Evolutionary conservation across 92 coral and sea anemone species (phyloP).

Genomic region (Phenganax marumi): DNA sequence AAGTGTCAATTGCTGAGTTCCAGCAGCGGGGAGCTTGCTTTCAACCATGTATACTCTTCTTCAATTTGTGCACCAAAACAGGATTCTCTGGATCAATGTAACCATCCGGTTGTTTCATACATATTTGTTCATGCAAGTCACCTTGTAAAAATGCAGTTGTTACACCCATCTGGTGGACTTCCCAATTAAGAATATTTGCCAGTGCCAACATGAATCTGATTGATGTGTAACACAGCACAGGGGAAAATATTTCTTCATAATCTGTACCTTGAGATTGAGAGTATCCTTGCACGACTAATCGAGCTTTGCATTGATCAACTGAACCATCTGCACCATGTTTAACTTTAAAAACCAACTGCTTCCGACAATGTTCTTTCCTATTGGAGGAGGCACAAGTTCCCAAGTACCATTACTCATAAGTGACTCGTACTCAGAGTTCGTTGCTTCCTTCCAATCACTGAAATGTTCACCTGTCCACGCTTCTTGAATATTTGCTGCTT

Average conservation of each 20-base stretch:
- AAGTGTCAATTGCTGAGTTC: neutral
- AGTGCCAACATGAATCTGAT: conserved; percentile 24
- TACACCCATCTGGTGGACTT: conserved; percentile 32
- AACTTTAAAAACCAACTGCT: neutral
- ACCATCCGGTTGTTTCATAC: conserved; percentile 30
- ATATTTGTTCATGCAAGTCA: conserved; percentile 19
- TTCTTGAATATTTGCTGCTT: conserved; percentile 20
- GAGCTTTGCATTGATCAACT: neutral
- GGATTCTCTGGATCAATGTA: conserved; percentile 11
- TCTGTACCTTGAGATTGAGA: neutral
- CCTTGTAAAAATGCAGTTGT: conserved; percentile 30
- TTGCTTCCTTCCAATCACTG: conserved; percentile 20
- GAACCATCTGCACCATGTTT: conserved; percentile 1
- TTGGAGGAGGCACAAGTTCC: conserved; percentile 31
- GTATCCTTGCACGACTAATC: neutral
- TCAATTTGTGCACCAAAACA: conserved; percentile 10
- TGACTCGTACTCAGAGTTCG: conserved; percentile 26
- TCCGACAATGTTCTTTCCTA: conserved; percentile 17
- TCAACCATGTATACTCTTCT: conserved; percentile 18
- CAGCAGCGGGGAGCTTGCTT: conserved; percentile 33
- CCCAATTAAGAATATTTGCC: conserved; percentile 21
- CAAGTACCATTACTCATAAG: conserved; percentile 12
- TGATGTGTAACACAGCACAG: neutral
- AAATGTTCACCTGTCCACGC: conserved; percentile 8
- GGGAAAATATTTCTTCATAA: neutral